A percentile compares a stretch with the other conserved stretches of the same genome.
Conservation (phyloP, 2,113 vertebrate genomes). For the Pipa parva region DNA sequence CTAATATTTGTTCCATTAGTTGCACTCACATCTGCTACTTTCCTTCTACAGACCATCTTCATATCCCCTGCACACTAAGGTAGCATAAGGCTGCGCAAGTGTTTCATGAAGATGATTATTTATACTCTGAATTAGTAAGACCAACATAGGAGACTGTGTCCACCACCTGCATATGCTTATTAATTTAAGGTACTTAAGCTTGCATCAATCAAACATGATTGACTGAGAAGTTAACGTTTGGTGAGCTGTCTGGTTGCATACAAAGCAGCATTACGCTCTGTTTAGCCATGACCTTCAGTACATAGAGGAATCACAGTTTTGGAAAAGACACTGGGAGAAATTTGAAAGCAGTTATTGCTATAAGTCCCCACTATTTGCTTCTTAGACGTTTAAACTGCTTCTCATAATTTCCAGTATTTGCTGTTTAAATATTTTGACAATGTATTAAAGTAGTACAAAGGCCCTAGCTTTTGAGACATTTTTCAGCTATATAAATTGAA, state of each 20-base stretch:
- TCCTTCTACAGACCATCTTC: too few species aligned
- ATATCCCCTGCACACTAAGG: neutral
- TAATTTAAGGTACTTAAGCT: neutral
- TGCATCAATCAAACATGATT: slow-evolving; percentile 2
- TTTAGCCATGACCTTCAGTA: neutral
- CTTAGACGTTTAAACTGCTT: too few species aligned
- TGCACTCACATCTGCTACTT: neutral
- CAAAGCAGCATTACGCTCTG: neutral
- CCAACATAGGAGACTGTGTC: neutral
- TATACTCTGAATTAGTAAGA: neutral
- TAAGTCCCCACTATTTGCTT: too few species aligned
- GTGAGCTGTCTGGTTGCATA: neutral
- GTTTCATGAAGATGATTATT: neutral
- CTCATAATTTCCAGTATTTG: neutral
- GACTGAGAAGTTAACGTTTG: neutral
- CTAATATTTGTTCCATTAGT: neutral
- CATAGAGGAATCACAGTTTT: neutral
- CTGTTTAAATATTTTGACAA: neutral
- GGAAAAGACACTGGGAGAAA: neutral
- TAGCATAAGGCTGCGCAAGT: neutral
- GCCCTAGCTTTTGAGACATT: too few species aligned
- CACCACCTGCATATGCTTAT: neutral
- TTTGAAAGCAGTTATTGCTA: neutral
- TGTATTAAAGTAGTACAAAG: too few species aligned
- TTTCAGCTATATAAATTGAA: too few species aligned